A percentile compares a stretch with the other conserved stretches of the same genome.
These are phyloP conservation scores for Botia kubotai DNA, from an alignment of 2,797 vertebrate species.

Conservation along the genomic window DNA sequence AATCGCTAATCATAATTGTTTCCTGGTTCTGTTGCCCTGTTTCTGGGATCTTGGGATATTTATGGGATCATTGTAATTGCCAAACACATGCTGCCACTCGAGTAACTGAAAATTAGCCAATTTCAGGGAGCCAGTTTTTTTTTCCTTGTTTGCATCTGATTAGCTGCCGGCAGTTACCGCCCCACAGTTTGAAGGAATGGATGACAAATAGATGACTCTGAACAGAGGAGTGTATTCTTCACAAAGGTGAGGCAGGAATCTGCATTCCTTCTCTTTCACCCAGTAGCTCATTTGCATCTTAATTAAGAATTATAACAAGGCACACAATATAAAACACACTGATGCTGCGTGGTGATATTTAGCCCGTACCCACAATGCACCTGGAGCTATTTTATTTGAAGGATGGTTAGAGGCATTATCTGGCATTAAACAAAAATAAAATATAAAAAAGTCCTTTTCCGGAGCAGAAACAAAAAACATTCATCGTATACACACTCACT, in stretches of 20 bases:
- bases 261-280: conserved; percentile 17
- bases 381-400: conserved; percentile 42
- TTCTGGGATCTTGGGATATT: conserved; percentile 77
- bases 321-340: conserved; percentile 40
- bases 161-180: conserved; percentile 68
- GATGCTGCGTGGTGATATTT: conserved; percentile 51
- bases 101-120: conserved; percentile 74
- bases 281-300: conserved; percentile 63
- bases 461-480: neutral
- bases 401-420: neutral
- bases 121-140: conserved; percentile 60
- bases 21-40: conserved; percentile 73
- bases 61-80: conserved; percentile 78
- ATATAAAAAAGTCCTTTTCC: neutral
- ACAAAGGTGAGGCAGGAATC: conserved; percentile 46
- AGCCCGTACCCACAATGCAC: conserved; percentile 45
- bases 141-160: conserved; percentile 72
- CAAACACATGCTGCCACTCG: conserved; percentile 75
- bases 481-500: neutral
- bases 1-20: conserved; percentile 80
- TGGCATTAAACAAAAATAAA: neutral
- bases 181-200: conserved; percentile 47
- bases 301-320: conserved; percentile 59
- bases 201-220: conserved; percentile 51
- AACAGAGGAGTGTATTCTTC: conserved; percentile 34